Evolutionary conservation across 2,888 invertebrate species (phyloP).

Genomic region (Philaethria dido): DNA sequence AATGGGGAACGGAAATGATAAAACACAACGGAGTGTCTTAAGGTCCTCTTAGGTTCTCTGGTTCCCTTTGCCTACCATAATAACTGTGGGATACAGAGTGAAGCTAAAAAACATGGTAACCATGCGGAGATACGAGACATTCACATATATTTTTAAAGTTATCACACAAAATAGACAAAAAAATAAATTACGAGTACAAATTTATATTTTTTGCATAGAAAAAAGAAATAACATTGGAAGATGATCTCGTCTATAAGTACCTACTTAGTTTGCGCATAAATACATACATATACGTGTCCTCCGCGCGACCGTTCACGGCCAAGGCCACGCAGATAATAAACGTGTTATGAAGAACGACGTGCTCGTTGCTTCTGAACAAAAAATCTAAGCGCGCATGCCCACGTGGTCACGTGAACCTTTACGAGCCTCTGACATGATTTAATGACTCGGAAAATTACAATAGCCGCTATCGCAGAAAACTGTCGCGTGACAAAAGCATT

Average conservation of each 20-base stretch:
- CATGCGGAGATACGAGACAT: background rate
- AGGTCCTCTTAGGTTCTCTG: too few relatives aligned
- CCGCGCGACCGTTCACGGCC: slow-evolving; percentile 79
- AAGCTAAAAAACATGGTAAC: background rate
- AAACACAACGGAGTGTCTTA: too few relatives aligned
- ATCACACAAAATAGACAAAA: background rate
- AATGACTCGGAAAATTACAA: slow-evolving; percentile 76
- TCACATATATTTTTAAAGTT: background rate
- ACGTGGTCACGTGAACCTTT: slow-evolving; percentile 67
- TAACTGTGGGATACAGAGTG: too few relatives aligned
- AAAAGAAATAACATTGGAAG: background rate
- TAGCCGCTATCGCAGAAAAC: slow-evolving; percentile 56
- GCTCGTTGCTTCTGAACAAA: slow-evolving; percentile 51
- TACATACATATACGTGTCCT: slow-evolving; percentile 53
- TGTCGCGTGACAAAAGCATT: slow-evolving; percentile 50
- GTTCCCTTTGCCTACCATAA: too few relatives aligned
- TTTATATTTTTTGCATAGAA: background rate
- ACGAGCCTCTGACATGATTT: slow-evolving; percentile 67
- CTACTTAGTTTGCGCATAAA: slow-evolving; percentile 42
- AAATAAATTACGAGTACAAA: background rate
- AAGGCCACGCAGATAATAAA: slow-evolving; percentile 79
- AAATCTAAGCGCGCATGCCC: slow-evolving; percentile 49
- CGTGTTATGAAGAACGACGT: slow-evolving; percentile 75
- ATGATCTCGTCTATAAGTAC: slow-evolving; percentile 6
- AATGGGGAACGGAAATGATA: too few relatives aligned